Conservation (phyloP, 2,113 vertebrate genomes). For the Athene cunicularia region DNA sequence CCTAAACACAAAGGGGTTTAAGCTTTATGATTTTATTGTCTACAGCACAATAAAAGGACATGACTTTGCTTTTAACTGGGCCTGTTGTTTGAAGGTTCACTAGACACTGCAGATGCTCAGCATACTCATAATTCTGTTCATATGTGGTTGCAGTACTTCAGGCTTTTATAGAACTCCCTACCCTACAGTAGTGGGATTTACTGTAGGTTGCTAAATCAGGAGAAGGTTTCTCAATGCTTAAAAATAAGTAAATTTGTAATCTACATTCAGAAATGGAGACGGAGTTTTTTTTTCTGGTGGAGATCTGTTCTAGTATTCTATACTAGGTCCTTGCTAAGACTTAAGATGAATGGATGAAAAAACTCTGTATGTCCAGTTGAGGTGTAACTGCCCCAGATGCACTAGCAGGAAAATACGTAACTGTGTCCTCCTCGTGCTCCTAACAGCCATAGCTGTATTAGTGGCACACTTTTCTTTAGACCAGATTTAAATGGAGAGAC, state of each 20-base stretch:
- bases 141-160: constrained; percentile 6
- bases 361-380: background rate
- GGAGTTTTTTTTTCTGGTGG: background rate
- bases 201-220: background rate
- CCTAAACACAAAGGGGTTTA: constrained; percentile 32
- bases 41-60: constrained; percentile 48
- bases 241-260: background rate
- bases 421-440: background rate
- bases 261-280: background rate
- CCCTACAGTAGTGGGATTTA: constrained; percentile 6
- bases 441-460: background rate
- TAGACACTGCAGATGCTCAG: constrained; percentile 55
- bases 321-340: background rate
- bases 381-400: background rate
- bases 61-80: constrained; percentile 57
- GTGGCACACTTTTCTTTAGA: background rate
- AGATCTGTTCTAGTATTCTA: background rate
- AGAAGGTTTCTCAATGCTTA: background rate
- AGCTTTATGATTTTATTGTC: constrained; percentile 66
- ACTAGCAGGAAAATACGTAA: fast-evolving
- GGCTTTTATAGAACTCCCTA: constrained; percentile 2
- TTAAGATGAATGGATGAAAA: fast-evolving
- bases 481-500: background rate
- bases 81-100: constrained; percentile 52
- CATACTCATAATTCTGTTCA: constrained; percentile 32